Evolutionary conservation across 2,888 invertebrate species (phyloP), one percentile per base, ranked within the genome.

Genomic region (Hydrotaea cyrtoneurina): DNA sequence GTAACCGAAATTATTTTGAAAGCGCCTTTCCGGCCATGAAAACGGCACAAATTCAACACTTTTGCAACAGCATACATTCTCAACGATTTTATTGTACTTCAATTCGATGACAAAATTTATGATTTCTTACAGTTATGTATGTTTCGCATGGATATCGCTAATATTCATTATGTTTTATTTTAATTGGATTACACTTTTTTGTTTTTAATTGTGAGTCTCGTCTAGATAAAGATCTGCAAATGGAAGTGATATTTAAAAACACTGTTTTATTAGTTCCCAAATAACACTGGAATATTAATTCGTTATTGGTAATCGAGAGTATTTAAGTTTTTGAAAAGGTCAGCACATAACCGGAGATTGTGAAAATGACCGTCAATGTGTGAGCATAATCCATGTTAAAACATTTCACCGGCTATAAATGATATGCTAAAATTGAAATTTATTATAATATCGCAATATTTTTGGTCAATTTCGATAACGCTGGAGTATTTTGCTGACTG

Each of bases 11-110:
- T 78, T 84, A 79, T 78, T 72, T 64, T 39, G 57, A 78, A 81
- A 81, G 81, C 84, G 84, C 81, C 81, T 78, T 72, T 81, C 64
- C 69, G n/a, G 57, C 75, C 46, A 74, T 80, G 80, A 80, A 80
- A 74, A 59, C 66, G 59, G 53, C 69, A 66, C 80, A 62, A 76
- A 43, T 46, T 69, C 71, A 72, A 83, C 75, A 83, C 71, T 71
- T n/a, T 80, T 74, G 31, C 43, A 43, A n/a, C n/a, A 53, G 19
- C 78, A 75, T 82, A 75, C 59, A 71, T 55, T 50, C 55, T 8
- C 10, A 71, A 43, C 62, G 31, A 17, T 73, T 76, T 76, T 72
- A 76, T 64, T 36, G 5, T 62, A 39, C 11, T 66, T 43, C 39
- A 17, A 13, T 7, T 0, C 69, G 1, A 2, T 39, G 43, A 23